A percentile compares a stretch with the other conserved stretches of the same genome.
Evolutionary conservation across 2,797 vertebrate genomes (phyloP).

Genomic region (Carcharodon carcharias): DNA sequence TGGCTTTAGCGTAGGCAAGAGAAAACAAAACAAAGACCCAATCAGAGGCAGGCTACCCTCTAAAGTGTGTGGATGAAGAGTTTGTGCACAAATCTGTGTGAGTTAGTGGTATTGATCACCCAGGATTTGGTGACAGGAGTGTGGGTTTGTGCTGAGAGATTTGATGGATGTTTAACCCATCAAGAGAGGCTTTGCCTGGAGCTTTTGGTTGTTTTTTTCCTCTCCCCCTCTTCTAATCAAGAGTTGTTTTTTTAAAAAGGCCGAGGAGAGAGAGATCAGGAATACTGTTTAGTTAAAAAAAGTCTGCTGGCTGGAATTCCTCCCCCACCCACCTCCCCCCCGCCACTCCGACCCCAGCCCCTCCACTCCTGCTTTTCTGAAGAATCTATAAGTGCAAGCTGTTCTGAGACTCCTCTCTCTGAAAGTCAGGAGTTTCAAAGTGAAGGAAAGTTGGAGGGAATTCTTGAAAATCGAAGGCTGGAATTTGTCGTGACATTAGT

Average conservation of each 20-base stretch:
- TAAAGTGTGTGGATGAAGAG: background rate
- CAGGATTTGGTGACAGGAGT: constrained; percentile 16
- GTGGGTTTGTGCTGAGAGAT: constrained; percentile 9
- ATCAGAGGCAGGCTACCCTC: background rate
- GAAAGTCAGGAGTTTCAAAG: constrained; percentile 11
- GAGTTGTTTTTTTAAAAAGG: background rate
- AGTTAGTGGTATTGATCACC: constrained; percentile 10
- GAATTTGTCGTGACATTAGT: background rate
- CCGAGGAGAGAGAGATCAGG: constrained; percentile 8
- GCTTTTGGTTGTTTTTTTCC: background rate
- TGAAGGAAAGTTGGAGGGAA: constrained; percentile 6
- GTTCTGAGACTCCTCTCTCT: background rate
- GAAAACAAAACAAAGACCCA: background rate
- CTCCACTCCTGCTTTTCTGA: background rate
- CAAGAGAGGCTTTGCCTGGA: background rate
- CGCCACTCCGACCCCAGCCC: background rate
- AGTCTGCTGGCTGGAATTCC: background rate
- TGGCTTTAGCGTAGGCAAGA: background rate
- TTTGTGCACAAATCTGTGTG: background rate
- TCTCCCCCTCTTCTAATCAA: background rate
- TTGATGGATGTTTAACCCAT: constrained; percentile 8
- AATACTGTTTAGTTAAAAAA: constrained; percentile 17
- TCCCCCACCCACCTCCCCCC: background rate
- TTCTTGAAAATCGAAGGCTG: background rate
- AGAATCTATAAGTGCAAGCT: background rate